A percentile compares a stretch with the other conserved stretches of the same genome.
Conservation (phyloP, 2,113 vertebrate genomes). For the Callopanchax toddi region DNA sequence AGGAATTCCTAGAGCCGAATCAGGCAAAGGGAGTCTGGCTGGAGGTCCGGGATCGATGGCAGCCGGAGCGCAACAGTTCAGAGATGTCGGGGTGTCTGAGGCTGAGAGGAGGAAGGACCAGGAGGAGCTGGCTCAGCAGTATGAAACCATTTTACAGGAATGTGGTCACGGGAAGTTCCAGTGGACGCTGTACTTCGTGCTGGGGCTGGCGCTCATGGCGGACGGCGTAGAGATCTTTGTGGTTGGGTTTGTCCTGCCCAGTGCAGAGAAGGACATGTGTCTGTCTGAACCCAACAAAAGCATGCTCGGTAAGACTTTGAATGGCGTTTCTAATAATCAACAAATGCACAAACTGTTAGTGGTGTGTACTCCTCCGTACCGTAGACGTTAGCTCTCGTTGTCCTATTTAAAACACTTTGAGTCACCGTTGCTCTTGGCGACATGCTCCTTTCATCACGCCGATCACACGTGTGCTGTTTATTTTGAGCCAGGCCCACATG, state of each 20-base stretch:
- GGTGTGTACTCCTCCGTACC: not conserved
- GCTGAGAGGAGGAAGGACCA: slow-evolving; percentile 86
- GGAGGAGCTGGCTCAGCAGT: slow-evolving; percentile 95
- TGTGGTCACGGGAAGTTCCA: slow-evolving; percentile 97
- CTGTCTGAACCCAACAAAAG: slow-evolving; percentile 97
- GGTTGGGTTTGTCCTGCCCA: slow-evolving; percentile 96
- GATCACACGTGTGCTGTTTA: slow-evolving; percentile 1
- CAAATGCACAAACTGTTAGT: slow-evolving; percentile 1
- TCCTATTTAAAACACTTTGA: slow-evolving; percentile 22
- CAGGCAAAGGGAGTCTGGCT: slow-evolving; percentile 79
- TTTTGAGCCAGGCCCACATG: slow-evolving; percentile 3
- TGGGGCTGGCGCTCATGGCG: slow-evolving; percentile 96
- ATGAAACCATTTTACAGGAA: slow-evolving; percentile 94
- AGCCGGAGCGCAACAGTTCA: slow-evolving; percentile 74
- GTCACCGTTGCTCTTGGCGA: slow-evolving; percentile 18
- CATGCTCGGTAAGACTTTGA: slow-evolving; percentile 90
- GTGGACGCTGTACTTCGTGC: slow-evolving; percentile 96
- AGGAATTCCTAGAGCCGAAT: slow-evolving; percentile 91
- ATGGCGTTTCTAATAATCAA: not conserved
- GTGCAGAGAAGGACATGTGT: slow-evolving; percentile 98
- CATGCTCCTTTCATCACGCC: not conserved
- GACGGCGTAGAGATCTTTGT: slow-evolving; percentile 97
- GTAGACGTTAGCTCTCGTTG: not conserved
- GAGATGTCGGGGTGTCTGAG: slow-evolving; percentile 76
- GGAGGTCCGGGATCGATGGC: slow-evolving; percentile 67